Evolutionary conservation across 2,113 vertebrate genomes (phyloP), one percentile per base, ranked within the genome.

Genomic region (Tragelaphus buxtoni): DNA sequence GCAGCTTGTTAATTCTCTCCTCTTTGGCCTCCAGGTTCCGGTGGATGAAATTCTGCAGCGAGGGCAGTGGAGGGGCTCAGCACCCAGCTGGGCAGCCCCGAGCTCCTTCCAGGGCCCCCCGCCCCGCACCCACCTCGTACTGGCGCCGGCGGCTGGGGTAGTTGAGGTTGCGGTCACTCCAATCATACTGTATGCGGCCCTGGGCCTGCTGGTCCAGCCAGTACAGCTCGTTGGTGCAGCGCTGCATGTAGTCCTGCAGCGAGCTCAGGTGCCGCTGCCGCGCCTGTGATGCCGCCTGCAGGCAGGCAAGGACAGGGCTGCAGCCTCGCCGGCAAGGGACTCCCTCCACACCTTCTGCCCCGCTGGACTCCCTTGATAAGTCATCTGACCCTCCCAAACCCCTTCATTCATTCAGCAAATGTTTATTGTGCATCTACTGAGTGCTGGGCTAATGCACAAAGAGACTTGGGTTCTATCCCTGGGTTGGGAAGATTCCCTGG

Each of bases 191-290:
- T 97, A 99, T 97, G 95, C 99, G 99, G 98, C 99, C 99, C 39
- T 99, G 99, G 0, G 99, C 99, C 98, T 99, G 99, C 98, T 99
- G 99, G 98, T 99, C 99, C 98, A 99, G 99, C 99, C 99, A 99
- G 99, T 99, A 99, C 47, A 99, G 99, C 98, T 99, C 99, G 10
- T 99, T 99, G 98, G 99, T 99, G 99, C 99, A 99, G 97, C 99
- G 99, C 98, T 99, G 99, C 99, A 99, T 99, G 98, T 99, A 99
- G 95, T 99, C 99, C 84, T 99, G 99, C 98, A 99, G 98, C 2
- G 98, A 99, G 92, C 98, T 98, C 98, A 99, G 98, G 98, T 99
- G 98, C 96, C 98, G 99, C 99, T 99, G 99, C 58, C 99, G 99
- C 14, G 98, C 98, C 32, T 99, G 98, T 0, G 99, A 99, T 1